Evolutionary conservation across 64 coral and sea anemone genomes (phyloP).

Genomic region (Platygyra sinensis): DNA sequence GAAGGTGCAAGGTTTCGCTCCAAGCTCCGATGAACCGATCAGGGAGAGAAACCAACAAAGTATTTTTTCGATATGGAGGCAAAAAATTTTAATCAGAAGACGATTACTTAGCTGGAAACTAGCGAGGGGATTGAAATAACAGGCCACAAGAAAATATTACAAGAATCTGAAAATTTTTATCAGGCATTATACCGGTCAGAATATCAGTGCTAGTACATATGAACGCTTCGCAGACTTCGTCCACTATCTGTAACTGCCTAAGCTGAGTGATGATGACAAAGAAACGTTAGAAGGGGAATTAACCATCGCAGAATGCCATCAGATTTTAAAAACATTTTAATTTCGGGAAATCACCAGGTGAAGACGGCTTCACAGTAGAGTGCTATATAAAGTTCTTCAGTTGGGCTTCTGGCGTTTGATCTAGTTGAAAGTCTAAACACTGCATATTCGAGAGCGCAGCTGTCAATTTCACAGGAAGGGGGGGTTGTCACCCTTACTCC

Average conservation of each 20-base stretch:
- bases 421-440: too few species aligned
- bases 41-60: too few species aligned
- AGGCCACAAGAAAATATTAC: background rate
- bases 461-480: background rate
- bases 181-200: background rate
- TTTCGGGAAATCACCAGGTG: background rate
- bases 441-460: background rate
- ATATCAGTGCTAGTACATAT: background rate
- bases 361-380: background rate
- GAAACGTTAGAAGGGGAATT: background rate
- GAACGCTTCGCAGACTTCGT: background rate
- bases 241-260: background rate
- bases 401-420: too few species aligned
- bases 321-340: background rate
- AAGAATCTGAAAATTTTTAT: background rate
- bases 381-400: background rate
- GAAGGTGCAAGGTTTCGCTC: too few species aligned
- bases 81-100: too few species aligned
- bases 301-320: background rate
- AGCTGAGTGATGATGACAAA: background rate
- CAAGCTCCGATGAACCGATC: too few species aligned
- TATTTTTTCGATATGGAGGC: too few species aligned
- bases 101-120: too few species aligned
- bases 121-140: too few species aligned
- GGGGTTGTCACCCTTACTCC: background rate